Evolutionary conservation across 2,888 invertebrate species (phyloP).

Genomic region (Lamellibrachia columna): DNA sequence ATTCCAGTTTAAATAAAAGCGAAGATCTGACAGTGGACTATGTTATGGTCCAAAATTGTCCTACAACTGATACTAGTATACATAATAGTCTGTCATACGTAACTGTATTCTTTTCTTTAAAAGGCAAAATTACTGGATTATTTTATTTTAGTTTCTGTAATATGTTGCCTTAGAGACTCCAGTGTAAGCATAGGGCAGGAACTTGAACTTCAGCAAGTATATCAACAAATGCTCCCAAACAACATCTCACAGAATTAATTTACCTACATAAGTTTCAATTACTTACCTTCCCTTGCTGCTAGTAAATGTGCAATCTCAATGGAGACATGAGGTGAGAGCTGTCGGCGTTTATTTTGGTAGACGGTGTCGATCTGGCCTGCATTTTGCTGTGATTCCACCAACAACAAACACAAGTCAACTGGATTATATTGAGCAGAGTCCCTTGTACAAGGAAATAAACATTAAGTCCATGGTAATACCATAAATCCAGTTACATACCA

Average conservation of each 20-base stretch:
- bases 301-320: slow-evolving; percentile 77
- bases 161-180: background rate
- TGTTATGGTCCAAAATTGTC: no score
- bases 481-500: no score
- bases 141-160: no score
- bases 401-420: background rate
- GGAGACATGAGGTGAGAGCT: background rate
- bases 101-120: no score
- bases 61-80: no score
- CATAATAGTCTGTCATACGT: no score
- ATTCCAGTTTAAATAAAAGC: background rate
- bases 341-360: slow-evolving; percentile 41
- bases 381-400: slow-evolving; percentile 68
- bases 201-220: background rate
- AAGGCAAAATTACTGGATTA: no score
- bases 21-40: no score
- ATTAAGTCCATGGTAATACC: no score
- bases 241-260: background rate
- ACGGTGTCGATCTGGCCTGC: slow-evolving; percentile 71
- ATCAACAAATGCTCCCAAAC: background rate
- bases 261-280: background rate
- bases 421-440: background rate
- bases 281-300: slow-evolving; percentile 78
- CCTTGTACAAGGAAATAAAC: no score
- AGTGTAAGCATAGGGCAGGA: background rate